Conservation (phyloP, 2,888 invertebrate genomes). For the Osmoderma eremita region DNA sequence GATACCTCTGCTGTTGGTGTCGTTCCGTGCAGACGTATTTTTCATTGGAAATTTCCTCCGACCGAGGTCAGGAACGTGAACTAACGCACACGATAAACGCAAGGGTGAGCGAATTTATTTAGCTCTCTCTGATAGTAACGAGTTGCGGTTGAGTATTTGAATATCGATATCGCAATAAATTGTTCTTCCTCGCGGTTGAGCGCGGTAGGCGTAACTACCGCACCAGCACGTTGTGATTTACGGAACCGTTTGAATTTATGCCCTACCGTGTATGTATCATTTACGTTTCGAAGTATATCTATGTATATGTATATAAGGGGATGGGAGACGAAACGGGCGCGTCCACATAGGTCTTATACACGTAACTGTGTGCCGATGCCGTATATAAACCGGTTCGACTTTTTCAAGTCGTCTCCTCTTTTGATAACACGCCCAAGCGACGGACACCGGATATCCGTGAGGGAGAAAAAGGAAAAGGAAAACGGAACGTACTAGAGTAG, state of each 20-base stretch:
- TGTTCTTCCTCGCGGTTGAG: slow-evolving; percentile 26
- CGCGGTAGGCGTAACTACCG: slow-evolving; percentile 20
- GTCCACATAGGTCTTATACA: not conserved
- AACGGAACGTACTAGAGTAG: slow-evolving; percentile 14
- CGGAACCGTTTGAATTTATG: slow-evolving; percentile 28
- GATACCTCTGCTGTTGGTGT: slow-evolving; percentile 5
- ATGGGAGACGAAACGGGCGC: not conserved
- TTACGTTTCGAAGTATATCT: slow-evolving; percentile 16
- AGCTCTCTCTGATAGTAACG: slow-evolving; percentile 24
- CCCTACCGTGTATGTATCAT: slow-evolving; percentile 31
- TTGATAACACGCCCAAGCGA: slow-evolving; percentile 20
- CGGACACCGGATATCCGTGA: slow-evolving; percentile 9
- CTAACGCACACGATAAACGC: slow-evolving; percentile 21
- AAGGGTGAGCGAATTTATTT: slow-evolving; percentile 31
- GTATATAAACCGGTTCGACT: slow-evolving; percentile 22
- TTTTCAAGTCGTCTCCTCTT: slow-evolving; percentile 7
- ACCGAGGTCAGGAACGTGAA: slow-evolving; percentile 1
- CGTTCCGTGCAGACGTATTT: slow-evolving; percentile 6
- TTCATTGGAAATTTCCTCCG: slow-evolving; percentile 31
- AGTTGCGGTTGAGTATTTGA: slow-evolving; percentile 30
- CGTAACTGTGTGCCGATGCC: not conserved
- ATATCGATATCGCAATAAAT: slow-evolving; percentile 36
- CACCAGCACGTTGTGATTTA: slow-evolving; percentile 25
- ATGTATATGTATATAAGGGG: slow-evolving; percentile 1
- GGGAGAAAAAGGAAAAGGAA: slow-evolving; percentile 8